phyloP scores from a whole-genome alignment of 1,140 invertebrate genomes.

The Drosophila repletoides region DNA sequence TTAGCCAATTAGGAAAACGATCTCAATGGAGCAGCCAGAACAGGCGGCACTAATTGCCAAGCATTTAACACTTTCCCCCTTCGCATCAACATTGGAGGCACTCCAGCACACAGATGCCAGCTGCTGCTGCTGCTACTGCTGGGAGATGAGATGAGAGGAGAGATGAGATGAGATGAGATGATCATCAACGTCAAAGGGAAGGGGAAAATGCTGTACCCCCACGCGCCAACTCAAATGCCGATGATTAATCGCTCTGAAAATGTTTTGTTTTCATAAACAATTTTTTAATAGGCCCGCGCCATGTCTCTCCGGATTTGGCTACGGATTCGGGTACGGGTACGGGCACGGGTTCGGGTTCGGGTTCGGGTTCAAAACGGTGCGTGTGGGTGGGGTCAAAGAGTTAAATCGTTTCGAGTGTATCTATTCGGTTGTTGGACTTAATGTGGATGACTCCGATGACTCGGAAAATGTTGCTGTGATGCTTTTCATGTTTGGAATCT shows the following conservation, averaged over 20 bases:
- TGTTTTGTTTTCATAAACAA: slow-evolving; percentile 81
- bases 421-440: slow-evolving; percentile 52
- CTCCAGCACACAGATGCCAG: slow-evolving; percentile 31
- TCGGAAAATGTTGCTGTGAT: slow-evolving; percentile 48
- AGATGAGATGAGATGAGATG: slow-evolving; percentile 51
- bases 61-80: slow-evolving; percentile 68
- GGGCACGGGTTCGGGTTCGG: neutral
- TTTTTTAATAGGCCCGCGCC: slow-evolving; percentile 73
- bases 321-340: slow-evolving; percentile 6
- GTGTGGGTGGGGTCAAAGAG: slow-evolving; percentile 71
- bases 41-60: slow-evolving; percentile 70
- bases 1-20: slow-evolving; percentile 67
- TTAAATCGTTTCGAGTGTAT: slow-evolving; percentile 74
- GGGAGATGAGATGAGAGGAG: slow-evolving; percentile 35
- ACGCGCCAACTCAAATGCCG: slow-evolving; percentile 51
- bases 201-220: slow-evolving; percentile 51
- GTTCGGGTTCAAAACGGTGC: slow-evolving; percentile 13
- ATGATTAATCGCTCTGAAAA: slow-evolving; percentile 75
- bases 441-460: slow-evolving; percentile 68
- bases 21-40: slow-evolving; percentile 36
- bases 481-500: slow-evolving; percentile 68
- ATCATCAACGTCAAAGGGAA: slow-evolving; percentile 34
- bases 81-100: slow-evolving; percentile 40
- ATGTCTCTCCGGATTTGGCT: slow-evolving; percentile 30
- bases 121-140: slow-evolving; percentile 32